Evolutionary conservation across 2,888 invertebrate species (phyloP).

Genomic region (Rhorus exstirpatorius): DNA sequence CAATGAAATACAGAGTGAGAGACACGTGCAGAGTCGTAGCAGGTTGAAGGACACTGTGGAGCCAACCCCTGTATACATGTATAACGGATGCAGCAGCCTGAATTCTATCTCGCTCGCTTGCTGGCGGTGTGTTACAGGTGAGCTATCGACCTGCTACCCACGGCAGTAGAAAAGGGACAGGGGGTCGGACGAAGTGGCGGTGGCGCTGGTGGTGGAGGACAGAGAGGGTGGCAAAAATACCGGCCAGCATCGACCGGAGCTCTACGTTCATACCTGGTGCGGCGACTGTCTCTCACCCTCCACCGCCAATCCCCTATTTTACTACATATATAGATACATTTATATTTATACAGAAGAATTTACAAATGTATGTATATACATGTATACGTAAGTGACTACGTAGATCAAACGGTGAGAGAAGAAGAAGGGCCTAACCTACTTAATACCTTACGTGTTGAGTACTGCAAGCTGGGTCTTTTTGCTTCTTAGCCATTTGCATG

Average conservation of each 20-base stretch:
- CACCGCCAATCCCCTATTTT: conserved; percentile 5
- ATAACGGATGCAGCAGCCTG: conserved; percentile 65
- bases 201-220: conserved; percentile 17
- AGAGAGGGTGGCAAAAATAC: conserved; percentile 82
- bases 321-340: background rate
- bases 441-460: too few relatives aligned
- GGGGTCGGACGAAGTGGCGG: background rate
- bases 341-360: conserved; percentile 27
- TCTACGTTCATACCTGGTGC: conserved; percentile 78
- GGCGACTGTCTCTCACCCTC: conserved; percentile 61
- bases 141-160: conserved; percentile 84
- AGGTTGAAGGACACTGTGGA: conserved; percentile 74
- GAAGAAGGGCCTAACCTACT: too few relatives aligned
- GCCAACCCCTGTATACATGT: conserved; percentile 65
- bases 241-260: conserved; percentile 85
- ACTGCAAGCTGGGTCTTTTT: too few relatives aligned
- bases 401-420: too few relatives aligned
- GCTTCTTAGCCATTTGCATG: too few relatives aligned
- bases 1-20: conserved; percentile 36
- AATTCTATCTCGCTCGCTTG: conserved; percentile 59
- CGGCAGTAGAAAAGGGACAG: conserved; percentile 1
- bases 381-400: background rate
- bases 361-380: conserved; percentile 11
- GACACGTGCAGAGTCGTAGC: conserved; percentile 32
- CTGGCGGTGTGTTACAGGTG: conserved; percentile 78